These are phyloP conservation scores for Vespertilio murinus DNA, from an alignment of 2,797 vertebrate species.

Conservation along the genomic window DNA sequence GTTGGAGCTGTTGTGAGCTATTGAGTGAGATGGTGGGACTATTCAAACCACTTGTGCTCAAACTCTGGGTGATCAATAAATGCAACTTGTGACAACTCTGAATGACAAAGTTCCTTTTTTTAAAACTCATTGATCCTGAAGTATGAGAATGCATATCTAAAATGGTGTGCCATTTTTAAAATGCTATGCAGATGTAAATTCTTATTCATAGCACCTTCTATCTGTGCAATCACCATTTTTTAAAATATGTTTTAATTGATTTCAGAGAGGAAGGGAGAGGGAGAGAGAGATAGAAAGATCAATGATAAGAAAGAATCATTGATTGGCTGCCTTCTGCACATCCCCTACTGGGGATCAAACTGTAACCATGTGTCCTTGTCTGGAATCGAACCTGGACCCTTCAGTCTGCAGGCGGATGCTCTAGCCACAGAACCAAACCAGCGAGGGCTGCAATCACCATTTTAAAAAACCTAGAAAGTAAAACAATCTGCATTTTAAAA, in stretches of 20 bases:
- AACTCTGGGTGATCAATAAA: neutral
- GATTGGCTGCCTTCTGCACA: no score
- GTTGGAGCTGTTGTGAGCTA: neutral
- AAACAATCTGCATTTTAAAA: conserved; percentile 70
- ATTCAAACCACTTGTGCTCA: neutral
- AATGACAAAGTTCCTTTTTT: neutral
- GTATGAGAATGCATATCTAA: conserved; percentile 23
- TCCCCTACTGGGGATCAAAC: no score
- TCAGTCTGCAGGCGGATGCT: accelerated
- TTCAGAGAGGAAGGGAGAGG: no score
- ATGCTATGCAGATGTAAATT: conserved; percentile 22
- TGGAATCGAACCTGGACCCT: no score
- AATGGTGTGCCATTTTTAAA: conserved; percentile 12
- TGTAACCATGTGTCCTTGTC: no score
- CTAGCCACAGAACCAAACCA: no score
- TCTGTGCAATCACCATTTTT: conserved; percentile 61
- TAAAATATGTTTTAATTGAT: neutral
- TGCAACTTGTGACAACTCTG: neutral
- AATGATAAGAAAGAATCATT: no score
- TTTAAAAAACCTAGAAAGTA: conserved; percentile 55
- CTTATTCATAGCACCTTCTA: conserved; percentile 68
- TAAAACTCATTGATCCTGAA: neutral
- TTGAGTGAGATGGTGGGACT: neutral
- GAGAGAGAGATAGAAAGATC: no score
- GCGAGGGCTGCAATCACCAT: conserved; percentile 52